Evolutionary conservation across 2,113 vertebrate genomes (phyloP).

Genomic region (Thomomys bottae): DNA sequence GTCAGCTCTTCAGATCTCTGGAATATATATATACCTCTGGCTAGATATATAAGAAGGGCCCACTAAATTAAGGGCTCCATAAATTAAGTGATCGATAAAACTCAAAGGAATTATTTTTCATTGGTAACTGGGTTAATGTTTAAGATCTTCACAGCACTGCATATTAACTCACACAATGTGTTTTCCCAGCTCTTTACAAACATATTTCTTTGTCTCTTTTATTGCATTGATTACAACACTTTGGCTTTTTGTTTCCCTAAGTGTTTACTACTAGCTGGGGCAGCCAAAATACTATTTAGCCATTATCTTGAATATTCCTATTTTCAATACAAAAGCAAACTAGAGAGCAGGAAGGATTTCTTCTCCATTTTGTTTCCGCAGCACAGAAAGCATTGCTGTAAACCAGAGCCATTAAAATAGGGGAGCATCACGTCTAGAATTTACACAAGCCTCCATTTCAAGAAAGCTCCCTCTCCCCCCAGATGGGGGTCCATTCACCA

Average conservation of each 20-base stretch:
- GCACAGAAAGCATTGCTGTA: not conserved
- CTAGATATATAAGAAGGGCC: not conserved
- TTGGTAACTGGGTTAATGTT: not conserved
- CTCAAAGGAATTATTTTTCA: not conserved
- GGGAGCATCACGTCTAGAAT: constrained; percentile 73
- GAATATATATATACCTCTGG: not conserved
- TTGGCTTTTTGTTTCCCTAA: not conserved
- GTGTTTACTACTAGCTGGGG: not conserved
- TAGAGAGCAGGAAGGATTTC: not conserved
- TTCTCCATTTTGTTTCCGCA: not conserved
- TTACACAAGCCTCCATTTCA: constrained; percentile 78
- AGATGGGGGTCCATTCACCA: constrained; percentile 80
- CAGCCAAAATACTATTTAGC: not conserved
- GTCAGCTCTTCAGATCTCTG: not conserved
- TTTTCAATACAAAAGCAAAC: not conserved
- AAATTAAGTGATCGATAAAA: not conserved
- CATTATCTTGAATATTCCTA: not conserved
- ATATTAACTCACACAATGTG: not conserved
- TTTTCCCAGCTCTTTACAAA: not conserved
- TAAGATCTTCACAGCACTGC: not conserved
- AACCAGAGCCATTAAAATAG: constrained; percentile 76
- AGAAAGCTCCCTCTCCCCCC: constrained; percentile 74
- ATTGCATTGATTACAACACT: not conserved
- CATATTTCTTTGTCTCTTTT: not conserved
- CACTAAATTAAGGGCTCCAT: not conserved